A percentile compares a stretch with the other conserved stretches of the same genome.
Conservation (phyloP, 1,140 invertebrate species). For the Cydia fagiglandana region DNA sequence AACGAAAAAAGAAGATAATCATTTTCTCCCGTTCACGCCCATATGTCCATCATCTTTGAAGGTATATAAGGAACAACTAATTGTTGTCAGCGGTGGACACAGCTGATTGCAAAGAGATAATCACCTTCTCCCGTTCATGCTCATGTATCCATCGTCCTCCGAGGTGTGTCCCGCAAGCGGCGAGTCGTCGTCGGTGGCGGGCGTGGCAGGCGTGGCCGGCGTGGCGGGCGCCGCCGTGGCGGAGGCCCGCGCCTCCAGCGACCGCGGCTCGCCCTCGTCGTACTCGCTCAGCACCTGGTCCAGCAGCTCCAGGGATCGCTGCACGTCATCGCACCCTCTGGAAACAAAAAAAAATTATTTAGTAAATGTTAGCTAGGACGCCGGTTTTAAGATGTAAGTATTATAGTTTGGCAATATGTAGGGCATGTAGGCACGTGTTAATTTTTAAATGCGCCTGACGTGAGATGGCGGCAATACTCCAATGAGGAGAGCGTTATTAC, state of each 20-base stretch:
- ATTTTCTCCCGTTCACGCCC: constrained; percentile 86
- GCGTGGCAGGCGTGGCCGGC: constrained; percentile 74
- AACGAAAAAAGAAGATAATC: constrained; percentile 41
- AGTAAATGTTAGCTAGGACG: background rate
- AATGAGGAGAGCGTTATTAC: no score
- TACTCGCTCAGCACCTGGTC: constrained; percentile 93
- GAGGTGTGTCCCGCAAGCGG: constrained; percentile 88
- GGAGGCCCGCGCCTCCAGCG: constrained; percentile 72
- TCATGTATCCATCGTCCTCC: constrained; percentile 94
- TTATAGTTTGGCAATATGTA: no score
- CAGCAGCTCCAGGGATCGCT: constrained; percentile 90
- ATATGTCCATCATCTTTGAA: constrained; percentile 60
- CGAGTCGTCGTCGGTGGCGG: constrained; percentile 83
- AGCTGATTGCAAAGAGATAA: background rate
- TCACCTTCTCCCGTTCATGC: constrained; percentile 89
- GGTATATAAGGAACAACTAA: constrained; percentile 83
- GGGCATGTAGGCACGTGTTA: no score
- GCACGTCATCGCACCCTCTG: constrained; percentile 88
- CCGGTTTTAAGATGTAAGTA: background rate
- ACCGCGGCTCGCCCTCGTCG: constrained; percentile 82
- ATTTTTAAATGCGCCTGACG: no score
- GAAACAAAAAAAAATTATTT: constrained; percentile 67
- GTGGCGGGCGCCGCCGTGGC: constrained; percentile 59
- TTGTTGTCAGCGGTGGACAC: constrained; percentile 68
- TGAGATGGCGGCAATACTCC: no score